Evolutionary conservation across 1,140 invertebrate genomes (phyloP), one percentile per base, ranked within the genome.

Genomic region (Mya arenaria): DNA sequence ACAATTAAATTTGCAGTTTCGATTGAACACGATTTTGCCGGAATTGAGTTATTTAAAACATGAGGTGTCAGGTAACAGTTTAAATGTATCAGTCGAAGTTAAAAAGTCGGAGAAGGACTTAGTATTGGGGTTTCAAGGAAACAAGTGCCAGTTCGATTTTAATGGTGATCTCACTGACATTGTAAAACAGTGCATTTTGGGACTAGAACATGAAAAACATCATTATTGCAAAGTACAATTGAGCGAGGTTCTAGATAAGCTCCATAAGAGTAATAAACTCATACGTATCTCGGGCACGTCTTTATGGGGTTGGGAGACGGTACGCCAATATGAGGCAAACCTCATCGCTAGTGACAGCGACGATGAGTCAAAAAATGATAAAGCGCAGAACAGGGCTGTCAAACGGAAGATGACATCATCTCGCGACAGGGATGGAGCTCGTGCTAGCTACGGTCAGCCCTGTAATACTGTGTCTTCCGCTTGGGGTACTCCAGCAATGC

Each of bases 281-380:
- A 69, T 80, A 30, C 44, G 66, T 23, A 68, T 80, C 37, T 62
- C 79, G 0, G 79, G 74, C 62, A 41, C 71, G 0, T 65, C 56
- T 23, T 34, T 41, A 52, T 25, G 60, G n/a, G 69, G 79, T 4
- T 83, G 81, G 71, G 72, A 77, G 23, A 83, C 71, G 19, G 71
- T 83, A 5, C 30, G 72, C 1, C 63, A 68, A 4, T 71, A 80
- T 44, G 66, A 58, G 48, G n/a, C 5, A 17, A 48, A 71, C 32
- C 34, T 36, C 10, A 30, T 82, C n/a, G 79, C 79, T 23, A 74
- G 39, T 48, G 60, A 82, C 52, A 78, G 73, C 15, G 80, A 74
- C 1, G 41, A 65, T 39, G 80, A 74, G 30, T 39, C 23, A 15
- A 62, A 66, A 48, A 74, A 74, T 23, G 4, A 63, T 44, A 63